Evolutionary conservation across 2,888 invertebrate genomes (phyloP).

Genomic region (Eupithecia abbreviata): DNA sequence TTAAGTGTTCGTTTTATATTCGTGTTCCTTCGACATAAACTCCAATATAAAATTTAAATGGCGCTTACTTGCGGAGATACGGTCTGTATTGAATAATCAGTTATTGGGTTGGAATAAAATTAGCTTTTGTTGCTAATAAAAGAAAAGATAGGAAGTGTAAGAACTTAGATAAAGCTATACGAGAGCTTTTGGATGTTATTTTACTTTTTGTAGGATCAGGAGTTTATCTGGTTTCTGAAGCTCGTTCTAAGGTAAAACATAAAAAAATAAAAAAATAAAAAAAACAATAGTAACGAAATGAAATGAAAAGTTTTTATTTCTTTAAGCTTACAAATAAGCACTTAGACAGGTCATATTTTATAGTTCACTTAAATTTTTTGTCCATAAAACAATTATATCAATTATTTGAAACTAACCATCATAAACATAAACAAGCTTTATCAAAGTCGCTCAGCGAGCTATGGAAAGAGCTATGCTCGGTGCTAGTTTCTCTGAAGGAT

Average conservation of each 20-base stretch:
- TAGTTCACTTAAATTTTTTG: no score
- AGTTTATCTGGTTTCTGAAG: not conserved
- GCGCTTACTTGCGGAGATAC: slow-evolving; percentile 35
- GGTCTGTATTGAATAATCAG: slow-evolving; percentile 19
- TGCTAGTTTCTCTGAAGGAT: no score
- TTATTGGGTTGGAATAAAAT: slow-evolving; percentile 16
- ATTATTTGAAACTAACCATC: no score
- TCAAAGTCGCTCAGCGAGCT: no score
- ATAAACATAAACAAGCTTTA: no score
- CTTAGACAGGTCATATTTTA: no score
- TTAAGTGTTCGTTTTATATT: slow-evolving; percentile 31
- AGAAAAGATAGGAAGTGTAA: not conserved
- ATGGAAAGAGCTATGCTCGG: no score
- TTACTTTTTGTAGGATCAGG: not conserved
- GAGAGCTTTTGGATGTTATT: not conserved
- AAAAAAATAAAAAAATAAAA: no score
- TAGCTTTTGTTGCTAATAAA: not conserved
- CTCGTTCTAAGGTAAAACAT: not conserved
- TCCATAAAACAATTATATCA: no score
- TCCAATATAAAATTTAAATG: slow-evolving; percentile 39
- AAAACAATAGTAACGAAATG: no score
- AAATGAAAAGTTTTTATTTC: no score
- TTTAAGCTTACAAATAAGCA: no score
- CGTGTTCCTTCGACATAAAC: slow-evolving; percentile 19
- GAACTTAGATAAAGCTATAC: not conserved